Base-by-base conservation (phyloP, 2,888 invertebrate genomes). In the Xestia c-nigrum region DNA sequence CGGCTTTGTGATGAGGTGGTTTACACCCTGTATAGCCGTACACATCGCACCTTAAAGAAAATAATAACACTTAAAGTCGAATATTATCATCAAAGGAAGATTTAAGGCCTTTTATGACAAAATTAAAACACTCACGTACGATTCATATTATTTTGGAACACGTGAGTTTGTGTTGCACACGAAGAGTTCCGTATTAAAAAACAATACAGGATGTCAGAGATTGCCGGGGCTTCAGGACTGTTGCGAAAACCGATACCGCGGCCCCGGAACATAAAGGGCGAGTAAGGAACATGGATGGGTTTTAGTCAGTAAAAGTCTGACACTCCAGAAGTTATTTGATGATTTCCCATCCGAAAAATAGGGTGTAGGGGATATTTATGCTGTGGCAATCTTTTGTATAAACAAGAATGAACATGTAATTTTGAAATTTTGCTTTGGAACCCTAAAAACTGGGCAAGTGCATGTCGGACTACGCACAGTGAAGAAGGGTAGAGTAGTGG, bases 121-220 rank as follows among this genome's bases (percentile, higher is more conserved):
- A 40, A 63, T 65, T 19, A 72, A 66, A 71, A 69, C 47, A 55
- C 38, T 47, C 85, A 87, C 85, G 79, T 87, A 0, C 21, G 68
- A 69, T 43, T 38, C n/a, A 69, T 47, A 63, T 55, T 46, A 46
- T 31, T 14, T n/a, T 24, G 19, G 5, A 16, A 61, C 38, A 61
- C 19, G 38, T 21, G 63, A 12, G 16, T 21, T 0, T 12, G 40
- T 12, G 12, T 57, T 5, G 12, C 12, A 12, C 5, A 40, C 21
- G 4, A 9, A 38, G 21, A 12, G 61, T 63, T 63, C 40, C 21
- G 63, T 21, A 63, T 19, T 24, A 24, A 5, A 5, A 55, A 40
- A 21, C 12, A 21, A 55, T 3, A 21, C 3, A 52, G 1, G 50
- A 0, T 19, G 16, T 5, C 31, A 31, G 31, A 31, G 31, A 31